Evolutionary conservation across 2,888 invertebrate species (phyloP).

Genomic region (Orthosia cruda): DNA sequence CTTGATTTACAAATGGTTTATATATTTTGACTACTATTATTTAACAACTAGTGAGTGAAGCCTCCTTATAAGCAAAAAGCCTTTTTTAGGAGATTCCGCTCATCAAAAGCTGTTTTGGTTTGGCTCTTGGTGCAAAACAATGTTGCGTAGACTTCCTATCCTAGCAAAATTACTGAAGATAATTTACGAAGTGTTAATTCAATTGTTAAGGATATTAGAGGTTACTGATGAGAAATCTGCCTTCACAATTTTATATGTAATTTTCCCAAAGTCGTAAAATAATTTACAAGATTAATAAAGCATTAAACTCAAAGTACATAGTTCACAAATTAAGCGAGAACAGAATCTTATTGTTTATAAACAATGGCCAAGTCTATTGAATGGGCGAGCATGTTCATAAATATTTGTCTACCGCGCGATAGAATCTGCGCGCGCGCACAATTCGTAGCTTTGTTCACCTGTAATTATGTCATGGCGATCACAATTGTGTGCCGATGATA

Average conservation of each 20-base stretch:
- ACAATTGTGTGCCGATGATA: slow-evolving; percentile 55
- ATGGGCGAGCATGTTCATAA: slow-evolving; percentile 60
- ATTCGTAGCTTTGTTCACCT: slow-evolving; percentile 56
- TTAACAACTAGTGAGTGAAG: no score
- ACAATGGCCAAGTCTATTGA: slow-evolving; percentile 62
- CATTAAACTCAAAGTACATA: slow-evolving; percentile 41
- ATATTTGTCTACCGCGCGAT: slow-evolving; percentile 63
- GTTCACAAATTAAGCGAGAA: slow-evolving; percentile 60
- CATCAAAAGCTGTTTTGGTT: no score
- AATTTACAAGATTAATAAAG: slow-evolving; percentile 42
- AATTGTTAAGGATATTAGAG: background rate
- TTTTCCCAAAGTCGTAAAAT: slow-evolving; percentile 34
- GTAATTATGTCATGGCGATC: slow-evolving; percentile 68
- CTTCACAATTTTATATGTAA: background rate
- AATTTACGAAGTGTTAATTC: background rate
- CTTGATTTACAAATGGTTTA: no score
- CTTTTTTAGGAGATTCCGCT: no score
- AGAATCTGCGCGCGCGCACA: slow-evolving; percentile 51
- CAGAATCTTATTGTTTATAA: slow-evolving; percentile 59
- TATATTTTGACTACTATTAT: no score
- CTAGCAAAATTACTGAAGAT: background rate
- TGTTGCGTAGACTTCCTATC: no score
- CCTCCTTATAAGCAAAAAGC: no score
- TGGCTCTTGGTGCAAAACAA: no score
- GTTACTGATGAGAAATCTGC: slow-evolving; percentile 14